phyloP scores from a whole-genome alignment of 2,797 vertebrate species.

The Smutsia temminckii region DNA sequence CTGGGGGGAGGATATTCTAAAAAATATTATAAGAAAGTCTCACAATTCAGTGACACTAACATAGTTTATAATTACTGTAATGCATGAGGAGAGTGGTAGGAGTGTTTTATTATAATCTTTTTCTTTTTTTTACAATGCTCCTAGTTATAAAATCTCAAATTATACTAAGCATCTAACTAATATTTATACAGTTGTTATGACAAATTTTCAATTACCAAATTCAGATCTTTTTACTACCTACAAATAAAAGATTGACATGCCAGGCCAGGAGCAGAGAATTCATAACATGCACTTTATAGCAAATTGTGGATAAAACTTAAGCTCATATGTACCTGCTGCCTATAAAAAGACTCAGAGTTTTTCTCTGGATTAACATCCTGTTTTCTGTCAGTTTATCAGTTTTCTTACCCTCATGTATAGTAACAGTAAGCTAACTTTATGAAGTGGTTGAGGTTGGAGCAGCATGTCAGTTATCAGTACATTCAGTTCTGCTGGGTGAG shows the following conservation, averaged over 20 bases:
- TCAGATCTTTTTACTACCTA: slow-evolving; percentile 64
- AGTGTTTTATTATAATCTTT: slow-evolving; percentile 30
- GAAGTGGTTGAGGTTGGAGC: slow-evolving; percentile 81
- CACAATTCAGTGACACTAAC: background rate
- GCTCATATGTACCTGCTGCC: slow-evolving; percentile 84
- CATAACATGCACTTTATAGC: slow-evolving; percentile 80
- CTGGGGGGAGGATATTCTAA: background rate
- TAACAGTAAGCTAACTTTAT: slow-evolving; percentile 84
- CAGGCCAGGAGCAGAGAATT: slow-evolving; percentile 84
- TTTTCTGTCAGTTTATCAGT: slow-evolving; percentile 80
- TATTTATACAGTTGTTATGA: slow-evolving; percentile 57
- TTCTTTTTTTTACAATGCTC: slow-evolving; percentile 45
- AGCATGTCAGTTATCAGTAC: slow-evolving; percentile 81
- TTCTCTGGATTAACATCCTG: slow-evolving; percentile 78
- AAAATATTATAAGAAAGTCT: background rate
- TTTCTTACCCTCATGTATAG: slow-evolving; percentile 90
- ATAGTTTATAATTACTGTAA: background rate
- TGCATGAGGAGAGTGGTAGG: background rate
- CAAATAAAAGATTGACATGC: slow-evolving; percentile 72
- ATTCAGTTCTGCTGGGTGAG: slow-evolving; percentile 79
- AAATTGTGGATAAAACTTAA: slow-evolving; percentile 84
- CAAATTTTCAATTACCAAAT: slow-evolving; percentile 68
- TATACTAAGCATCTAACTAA: slow-evolving; percentile 76
- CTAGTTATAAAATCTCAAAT: slow-evolving; percentile 54
- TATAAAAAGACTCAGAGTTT: slow-evolving; percentile 76